Conservation (phyloP, 2,888 invertebrate genomes). For the Tenthredo distinguenda region DNA sequence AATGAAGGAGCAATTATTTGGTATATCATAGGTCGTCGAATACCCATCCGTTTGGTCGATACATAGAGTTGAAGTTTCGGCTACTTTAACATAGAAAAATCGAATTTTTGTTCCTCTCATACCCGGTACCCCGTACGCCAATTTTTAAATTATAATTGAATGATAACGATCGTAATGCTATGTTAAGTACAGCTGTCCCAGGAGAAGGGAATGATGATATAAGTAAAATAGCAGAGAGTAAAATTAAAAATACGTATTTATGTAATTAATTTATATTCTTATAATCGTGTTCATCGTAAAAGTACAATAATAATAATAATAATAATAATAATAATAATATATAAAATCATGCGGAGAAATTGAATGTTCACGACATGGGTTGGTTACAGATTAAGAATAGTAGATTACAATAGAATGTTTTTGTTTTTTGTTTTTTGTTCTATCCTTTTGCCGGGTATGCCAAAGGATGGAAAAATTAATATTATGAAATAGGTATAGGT, state of each 20-base stretch:
- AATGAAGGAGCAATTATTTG: too few relatives aligned
- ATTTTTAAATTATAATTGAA: neutral
- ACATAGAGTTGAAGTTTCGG: too few relatives aligned
- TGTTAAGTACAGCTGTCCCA: neutral
- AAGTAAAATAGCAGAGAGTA: neutral
- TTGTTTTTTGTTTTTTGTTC: constrained; percentile 58
- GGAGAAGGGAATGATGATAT: neutral
- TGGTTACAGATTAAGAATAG: constrained; percentile 67
- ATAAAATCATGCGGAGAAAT: constrained; percentile 76
- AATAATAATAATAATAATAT: constrained; percentile 74
- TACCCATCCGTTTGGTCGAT: too few relatives aligned
- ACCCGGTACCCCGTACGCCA: too few relatives aligned
- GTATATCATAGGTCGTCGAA: too few relatives aligned
- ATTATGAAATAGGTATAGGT: constrained; percentile 47
- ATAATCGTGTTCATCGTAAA: constrained; percentile 76
- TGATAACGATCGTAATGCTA: neutral
- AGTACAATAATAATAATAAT: constrained; percentile 77
- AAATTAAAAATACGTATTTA: neutral
- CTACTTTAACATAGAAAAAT: too few relatives aligned
- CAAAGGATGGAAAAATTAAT: constrained; percentile 54
- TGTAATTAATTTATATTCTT: constrained; percentile 71
- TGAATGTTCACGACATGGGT: constrained; percentile 73
- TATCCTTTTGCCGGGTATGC: constrained; percentile 51
- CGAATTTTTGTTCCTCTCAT: too few relatives aligned
- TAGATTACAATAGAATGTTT: constrained; percentile 57